Evolutionary conservation across 2,888 invertebrate genomes (phyloP).

Genomic region (Catocala fraxini): DNA sequence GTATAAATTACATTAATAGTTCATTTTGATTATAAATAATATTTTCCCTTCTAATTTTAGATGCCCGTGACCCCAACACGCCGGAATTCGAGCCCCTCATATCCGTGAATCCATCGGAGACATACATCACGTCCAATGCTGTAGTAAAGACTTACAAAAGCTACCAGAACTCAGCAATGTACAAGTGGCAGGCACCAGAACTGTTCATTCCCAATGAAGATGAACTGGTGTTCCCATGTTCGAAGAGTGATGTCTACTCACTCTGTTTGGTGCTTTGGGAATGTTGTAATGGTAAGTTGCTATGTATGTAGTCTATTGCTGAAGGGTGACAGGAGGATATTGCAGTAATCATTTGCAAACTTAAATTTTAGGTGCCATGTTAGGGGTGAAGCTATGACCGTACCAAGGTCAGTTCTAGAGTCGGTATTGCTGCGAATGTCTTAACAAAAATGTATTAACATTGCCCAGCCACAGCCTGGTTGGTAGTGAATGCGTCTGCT

Average conservation of each 20-base stretch:
- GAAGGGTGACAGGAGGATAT: too few species aligned
- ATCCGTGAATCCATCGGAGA: slow-evolving; percentile 71
- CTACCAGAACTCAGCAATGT: slow-evolving; percentile 63
- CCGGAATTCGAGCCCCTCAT: slow-evolving; percentile 73
- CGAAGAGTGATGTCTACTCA: slow-evolving; percentile 79
- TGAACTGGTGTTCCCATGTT: slow-evolving; percentile 72
- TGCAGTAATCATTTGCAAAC: too few species aligned
- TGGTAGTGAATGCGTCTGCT: too few species aligned
- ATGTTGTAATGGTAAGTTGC: slow-evolving; percentile 76
- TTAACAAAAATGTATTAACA: too few species aligned
- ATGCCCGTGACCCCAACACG: slow-evolving; percentile 54
- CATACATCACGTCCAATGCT: slow-evolving; percentile 62
- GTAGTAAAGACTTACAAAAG: slow-evolving; percentile 63
- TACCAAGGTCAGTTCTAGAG: too few species aligned
- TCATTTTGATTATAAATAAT: too few species aligned
- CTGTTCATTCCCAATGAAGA: slow-evolving; percentile 71
- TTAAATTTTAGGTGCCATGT: too few species aligned
- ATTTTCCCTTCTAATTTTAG: slow-evolving; percentile 44
- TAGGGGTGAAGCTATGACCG: too few species aligned
- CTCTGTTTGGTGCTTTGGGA: slow-evolving; percentile 79
- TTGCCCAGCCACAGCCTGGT: too few species aligned
- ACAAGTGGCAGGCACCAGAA: slow-evolving; percentile 82
- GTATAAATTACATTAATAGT: too few species aligned
- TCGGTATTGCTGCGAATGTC: too few species aligned
- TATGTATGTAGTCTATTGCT: too few species aligned